Percentiles rank a stretch among this genome's conserved stretches.
Conservation (phyloP, 2,888 invertebrate genomes). For the Lochmaea crataegi region DNA sequence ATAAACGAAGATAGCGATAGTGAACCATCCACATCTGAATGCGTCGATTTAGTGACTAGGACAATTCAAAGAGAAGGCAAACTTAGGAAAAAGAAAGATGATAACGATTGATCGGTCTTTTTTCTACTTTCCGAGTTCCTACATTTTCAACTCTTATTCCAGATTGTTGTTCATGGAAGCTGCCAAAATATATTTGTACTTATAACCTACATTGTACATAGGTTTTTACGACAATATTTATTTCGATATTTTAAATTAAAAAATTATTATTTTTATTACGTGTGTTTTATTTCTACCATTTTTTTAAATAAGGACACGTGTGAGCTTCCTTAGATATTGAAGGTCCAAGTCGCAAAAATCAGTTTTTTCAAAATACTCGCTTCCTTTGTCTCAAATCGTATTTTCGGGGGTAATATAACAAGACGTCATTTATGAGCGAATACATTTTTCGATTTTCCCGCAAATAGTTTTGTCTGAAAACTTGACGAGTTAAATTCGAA, state of each 20-base stretch:
- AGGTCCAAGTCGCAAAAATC: too few species aligned
- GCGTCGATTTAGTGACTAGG: constrained; percentile 88
- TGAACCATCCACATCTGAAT: constrained; percentile 76
- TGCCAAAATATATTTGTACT: constrained; percentile 47
- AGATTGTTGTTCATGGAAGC: constrained; percentile 36
- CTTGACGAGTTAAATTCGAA: too few species aligned
- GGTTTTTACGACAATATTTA: constrained; percentile 44
- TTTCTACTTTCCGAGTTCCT: constrained; percentile 27
- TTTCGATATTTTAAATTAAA: constrained; percentile 44
- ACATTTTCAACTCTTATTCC: constrained; percentile 35
- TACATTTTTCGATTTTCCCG: too few species aligned
- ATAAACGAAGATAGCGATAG: constrained; percentile 74
- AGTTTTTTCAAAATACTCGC: too few species aligned
- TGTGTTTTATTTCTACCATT: constrained; percentile 3
- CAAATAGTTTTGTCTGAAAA: too few species aligned
- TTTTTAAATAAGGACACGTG: too few species aligned
- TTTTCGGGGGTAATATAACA: too few species aligned
- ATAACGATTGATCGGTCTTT: constrained; percentile 61
- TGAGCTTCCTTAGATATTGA: too few species aligned
- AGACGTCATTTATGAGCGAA: too few species aligned
- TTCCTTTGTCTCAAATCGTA: too few species aligned
- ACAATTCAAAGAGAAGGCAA: constrained; percentile 94
- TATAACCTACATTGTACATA: constrained; percentile 41
- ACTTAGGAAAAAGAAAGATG: constrained; percentile 86
- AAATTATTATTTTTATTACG: constrained; percentile 25